Evolutionary conservation across 1,140 invertebrate genomes (phyloP).

Genomic region (Leptestheria dahalacensis): DNA sequence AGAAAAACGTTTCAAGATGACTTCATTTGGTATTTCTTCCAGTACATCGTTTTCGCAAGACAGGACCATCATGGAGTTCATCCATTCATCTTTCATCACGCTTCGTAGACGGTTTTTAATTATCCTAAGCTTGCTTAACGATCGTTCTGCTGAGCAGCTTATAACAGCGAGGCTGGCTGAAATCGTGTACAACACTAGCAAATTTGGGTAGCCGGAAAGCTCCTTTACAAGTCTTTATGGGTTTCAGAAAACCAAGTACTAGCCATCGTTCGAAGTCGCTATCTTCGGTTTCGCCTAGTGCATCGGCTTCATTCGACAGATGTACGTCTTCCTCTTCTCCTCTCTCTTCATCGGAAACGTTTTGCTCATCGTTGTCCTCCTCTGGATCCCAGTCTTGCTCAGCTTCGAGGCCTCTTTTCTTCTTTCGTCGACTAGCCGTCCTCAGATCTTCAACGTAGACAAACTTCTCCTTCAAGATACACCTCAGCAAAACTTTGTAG

Average conservation of each 20-base stretch:
- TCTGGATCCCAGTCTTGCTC: too few species aligned
- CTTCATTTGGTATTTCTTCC: neutral
- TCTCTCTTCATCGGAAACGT: too few species aligned
- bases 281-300: neutral
- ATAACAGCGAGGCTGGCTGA: neutral
- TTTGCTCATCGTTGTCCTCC: too few species aligned
- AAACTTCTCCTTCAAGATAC: neutral
- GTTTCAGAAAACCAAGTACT: neutral
- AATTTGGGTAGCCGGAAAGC: conserved; percentile 2
- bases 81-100: neutral
- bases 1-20: too few species aligned
- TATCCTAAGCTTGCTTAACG: neutral
- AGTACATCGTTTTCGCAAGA: neutral
- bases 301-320: too few species aligned
- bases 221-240: conserved; percentile 2
- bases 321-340: too few species aligned
- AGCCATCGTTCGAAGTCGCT: neutral
- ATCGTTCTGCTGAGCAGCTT: neutral
- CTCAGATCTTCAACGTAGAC: neutral
- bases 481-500: neutral
- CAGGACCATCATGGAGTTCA: neutral
- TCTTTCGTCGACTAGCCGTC: neutral
- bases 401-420: too few species aligned
- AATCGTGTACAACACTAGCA: neutral
- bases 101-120: neutral